phyloP scores from a whole-genome alignment of 2,888 invertebrate species.

The Rotaria macrura region DNA sequence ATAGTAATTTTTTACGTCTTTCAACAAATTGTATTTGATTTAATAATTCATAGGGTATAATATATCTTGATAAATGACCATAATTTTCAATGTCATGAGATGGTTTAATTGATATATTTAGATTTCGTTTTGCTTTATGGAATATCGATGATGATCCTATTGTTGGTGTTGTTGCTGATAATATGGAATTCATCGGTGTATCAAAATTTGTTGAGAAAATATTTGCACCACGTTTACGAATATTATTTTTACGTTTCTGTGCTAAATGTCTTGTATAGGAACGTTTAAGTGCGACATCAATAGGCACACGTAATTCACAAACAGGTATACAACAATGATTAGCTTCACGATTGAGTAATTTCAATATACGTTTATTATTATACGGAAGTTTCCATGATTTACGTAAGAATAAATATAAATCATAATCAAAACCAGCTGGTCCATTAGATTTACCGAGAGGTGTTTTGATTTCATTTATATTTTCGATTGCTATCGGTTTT shows the following conservation, averaged over 20 bases:
- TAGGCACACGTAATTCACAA: constrained; percentile 11
- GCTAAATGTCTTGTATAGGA: not conserved
- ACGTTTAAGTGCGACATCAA: constrained; percentile 12
- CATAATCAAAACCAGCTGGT: constrained; percentile 8
- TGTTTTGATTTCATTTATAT: not conserved
- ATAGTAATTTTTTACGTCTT: constrained; percentile 1
- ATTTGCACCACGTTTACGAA: not conserved
- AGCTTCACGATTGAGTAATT: not conserved
- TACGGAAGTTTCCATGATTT: constrained; percentile 22
- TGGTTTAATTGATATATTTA: not conserved
- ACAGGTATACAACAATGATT: constrained; percentile 11
- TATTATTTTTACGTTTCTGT: constrained; percentile 6
- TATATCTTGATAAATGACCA: constrained; percentile 13
- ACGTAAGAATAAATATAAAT: constrained; percentile 9
- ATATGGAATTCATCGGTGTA: not conserved
- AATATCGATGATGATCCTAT: not conserved
- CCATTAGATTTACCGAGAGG: not conserved
- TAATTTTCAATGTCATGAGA: not conserved
- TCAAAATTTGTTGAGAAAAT: not conserved
- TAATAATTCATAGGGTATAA: not conserved
- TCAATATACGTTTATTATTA: not conserved
- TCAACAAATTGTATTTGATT: not conserved
- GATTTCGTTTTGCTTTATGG: not conserved
- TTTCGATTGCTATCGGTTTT: not conserved
- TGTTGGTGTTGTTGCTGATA: not conserved